Evolutionary conservation across 2,888 invertebrate genomes (phyloP).

Genomic region (Hydroisotoma schaefferi): DNA sequence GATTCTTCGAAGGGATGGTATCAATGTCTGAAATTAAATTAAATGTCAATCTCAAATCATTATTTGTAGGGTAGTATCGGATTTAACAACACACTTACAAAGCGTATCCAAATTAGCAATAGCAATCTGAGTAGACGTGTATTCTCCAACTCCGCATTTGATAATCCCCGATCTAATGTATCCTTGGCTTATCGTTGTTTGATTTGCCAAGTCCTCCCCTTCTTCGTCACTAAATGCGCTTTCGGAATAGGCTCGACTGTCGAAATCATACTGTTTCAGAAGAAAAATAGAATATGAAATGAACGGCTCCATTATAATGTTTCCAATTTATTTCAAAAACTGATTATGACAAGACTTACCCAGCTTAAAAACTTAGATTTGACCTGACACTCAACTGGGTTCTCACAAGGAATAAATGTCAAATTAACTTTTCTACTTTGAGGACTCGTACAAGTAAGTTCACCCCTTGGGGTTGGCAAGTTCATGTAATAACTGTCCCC

Average conservation of each 20-base stretch:
- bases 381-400: slow-evolving; percentile 41
- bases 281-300: background rate
- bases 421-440: slow-evolving; percentile 32
- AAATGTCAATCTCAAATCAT: background rate
- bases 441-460: slow-evolving; percentile 35
- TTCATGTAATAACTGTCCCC: slow-evolving; percentile 36
- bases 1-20: slow-evolving; percentile 23
- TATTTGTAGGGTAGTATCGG: background rate
- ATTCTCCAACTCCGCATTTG: slow-evolving; percentile 35
- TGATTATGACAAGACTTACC: too few relatives aligned
- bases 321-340: background rate
- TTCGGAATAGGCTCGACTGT: slow-evolving; percentile 30
- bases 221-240: slow-evolving; percentile 37
- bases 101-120: slow-evolving; percentile 38
- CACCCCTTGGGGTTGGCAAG: slow-evolving; percentile 36
- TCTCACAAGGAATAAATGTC: slow-evolving; percentile 38
- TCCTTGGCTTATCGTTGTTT: slow-evolving; percentile 34
- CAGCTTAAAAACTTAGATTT: slow-evolving; percentile 30
- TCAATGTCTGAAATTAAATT: slow-evolving; percentile 27
- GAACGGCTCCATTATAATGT: too few relatives aligned
- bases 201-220: slow-evolving; percentile 24
- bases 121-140: slow-evolving; percentile 31
- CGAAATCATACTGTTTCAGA: slow-evolving; percentile 35
- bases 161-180: slow-evolving; percentile 35
- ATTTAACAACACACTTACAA: slow-evolving; percentile 15